Evolutionary conservation across 2,888 invertebrate species (phyloP).

Genomic region (Neocrepidodera transversa): DNA sequence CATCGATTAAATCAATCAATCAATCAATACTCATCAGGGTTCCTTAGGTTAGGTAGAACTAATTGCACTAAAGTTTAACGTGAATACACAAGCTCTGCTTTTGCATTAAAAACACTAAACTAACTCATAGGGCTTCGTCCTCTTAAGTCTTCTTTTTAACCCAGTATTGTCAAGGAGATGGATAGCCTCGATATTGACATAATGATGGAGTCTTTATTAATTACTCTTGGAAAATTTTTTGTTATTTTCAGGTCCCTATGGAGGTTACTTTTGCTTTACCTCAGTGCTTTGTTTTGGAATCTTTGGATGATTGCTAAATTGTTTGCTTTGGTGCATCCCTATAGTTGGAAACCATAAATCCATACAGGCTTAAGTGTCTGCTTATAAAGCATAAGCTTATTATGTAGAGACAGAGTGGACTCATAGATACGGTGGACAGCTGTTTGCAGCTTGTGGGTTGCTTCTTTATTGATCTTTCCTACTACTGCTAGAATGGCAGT

Average conservation of each 20-base stretch:
- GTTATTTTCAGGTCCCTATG: neutral
- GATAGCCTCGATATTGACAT: neutral
- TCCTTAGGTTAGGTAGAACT: too few relatives aligned
- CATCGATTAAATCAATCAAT: too few relatives aligned
- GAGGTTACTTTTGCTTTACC: neutral
- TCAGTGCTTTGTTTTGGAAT: neutral
- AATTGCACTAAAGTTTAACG: too few relatives aligned
- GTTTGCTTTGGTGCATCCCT: too few relatives aligned
- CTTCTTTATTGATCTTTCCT: neutral
- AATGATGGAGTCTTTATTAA: neutral
- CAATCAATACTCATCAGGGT: too few relatives aligned
- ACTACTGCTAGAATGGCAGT: neutral
- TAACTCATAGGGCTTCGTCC: neutral
- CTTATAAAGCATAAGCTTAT: too few relatives aligned
- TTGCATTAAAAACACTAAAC: neutral
- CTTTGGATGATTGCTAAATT: too few relatives aligned
- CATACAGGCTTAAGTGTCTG: too few relatives aligned
- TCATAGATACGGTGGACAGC: too few relatives aligned
- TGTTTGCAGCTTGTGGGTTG: neutral
- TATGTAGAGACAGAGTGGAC: too few relatives aligned
- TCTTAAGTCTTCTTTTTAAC: neutral
- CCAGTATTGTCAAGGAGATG: neutral
- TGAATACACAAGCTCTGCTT: neutral
- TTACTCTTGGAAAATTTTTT: neutral
- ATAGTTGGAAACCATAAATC: too few relatives aligned